Conservation (phyloP, 2,888 invertebrate genomes). For the Agapostemon virescens region DNA sequence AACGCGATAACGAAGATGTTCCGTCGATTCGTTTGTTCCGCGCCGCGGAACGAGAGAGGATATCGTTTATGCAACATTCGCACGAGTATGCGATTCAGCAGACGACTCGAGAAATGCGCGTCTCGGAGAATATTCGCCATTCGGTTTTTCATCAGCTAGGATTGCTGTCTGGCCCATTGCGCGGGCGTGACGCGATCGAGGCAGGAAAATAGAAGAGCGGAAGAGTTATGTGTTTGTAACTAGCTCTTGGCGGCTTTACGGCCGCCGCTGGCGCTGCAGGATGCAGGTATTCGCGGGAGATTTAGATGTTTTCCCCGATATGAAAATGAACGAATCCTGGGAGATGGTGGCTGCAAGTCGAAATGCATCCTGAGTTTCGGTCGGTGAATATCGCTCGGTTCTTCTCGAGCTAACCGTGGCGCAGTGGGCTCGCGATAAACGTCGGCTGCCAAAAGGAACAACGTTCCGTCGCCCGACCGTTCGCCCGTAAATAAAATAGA, state of each 20-base stretch:
- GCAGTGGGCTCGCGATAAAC: background rate
- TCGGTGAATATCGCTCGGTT: background rate
- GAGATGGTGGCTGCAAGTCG: slow-evolving; percentile 12
- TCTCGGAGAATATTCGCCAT: background rate
- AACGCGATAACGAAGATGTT: too few relatives aligned
- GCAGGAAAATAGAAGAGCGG: slow-evolving; percentile 4
- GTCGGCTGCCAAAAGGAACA: background rate
- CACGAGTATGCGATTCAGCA: too few relatives aligned
- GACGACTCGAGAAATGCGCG: background rate
- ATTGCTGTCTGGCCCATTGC: background rate
- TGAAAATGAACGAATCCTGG: slow-evolving; percentile 32
- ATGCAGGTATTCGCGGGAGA: slow-evolving; percentile 42
- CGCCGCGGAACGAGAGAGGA: too few relatives aligned
- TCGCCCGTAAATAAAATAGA: slow-evolving; percentile 13
- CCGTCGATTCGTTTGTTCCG: too few relatives aligned
- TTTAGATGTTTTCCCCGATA: slow-evolving; percentile 57
- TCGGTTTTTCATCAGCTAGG: background rate
- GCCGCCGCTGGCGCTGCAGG: slow-evolving; percentile 31
- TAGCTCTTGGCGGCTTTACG: slow-evolving; percentile 56
- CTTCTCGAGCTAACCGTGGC: background rate
- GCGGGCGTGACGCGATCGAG: background rate
- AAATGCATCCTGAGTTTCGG: slow-evolving; percentile 12
- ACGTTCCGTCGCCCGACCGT: background rate
- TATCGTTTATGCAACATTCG: too few relatives aligned
- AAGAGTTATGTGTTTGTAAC: slow-evolving; percentile 59